Conservation (phyloP, 2,113 vertebrate genomes). For the Brachyistius frenatus region DNA sequence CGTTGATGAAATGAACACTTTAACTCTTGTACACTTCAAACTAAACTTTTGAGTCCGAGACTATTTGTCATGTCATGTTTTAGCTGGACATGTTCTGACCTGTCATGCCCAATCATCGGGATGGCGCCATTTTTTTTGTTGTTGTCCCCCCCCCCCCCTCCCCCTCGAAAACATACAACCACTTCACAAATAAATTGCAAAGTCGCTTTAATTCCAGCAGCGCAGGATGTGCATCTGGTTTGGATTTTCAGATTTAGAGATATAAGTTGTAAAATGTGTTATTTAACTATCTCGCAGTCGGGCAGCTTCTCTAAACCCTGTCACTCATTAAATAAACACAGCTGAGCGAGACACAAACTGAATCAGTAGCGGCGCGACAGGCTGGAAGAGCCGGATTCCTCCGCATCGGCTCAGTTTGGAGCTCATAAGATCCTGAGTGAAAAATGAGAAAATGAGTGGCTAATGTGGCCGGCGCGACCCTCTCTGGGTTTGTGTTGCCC, state of each 20-base stretch:
- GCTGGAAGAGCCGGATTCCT: slow-evolving; percentile 20
- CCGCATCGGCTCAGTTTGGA: slow-evolving; percentile 9
- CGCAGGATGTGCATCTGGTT: background rate
- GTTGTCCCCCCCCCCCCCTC: too few species aligned
- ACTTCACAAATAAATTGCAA: too few species aligned
- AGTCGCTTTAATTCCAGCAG: too few species aligned
- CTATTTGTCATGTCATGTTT: too few species aligned
- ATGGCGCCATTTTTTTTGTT: too few species aligned
- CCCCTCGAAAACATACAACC: too few species aligned
- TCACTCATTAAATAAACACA: background rate
- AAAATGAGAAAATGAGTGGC: slow-evolving; percentile 59
- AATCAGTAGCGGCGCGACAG: background rate
- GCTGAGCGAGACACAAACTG: background rate
- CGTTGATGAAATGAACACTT: too few species aligned
- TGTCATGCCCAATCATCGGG: too few species aligned
- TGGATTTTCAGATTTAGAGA: background rate
- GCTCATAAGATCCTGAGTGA: slow-evolving; percentile 41
- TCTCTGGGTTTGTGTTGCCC: slow-evolving; percentile 40
- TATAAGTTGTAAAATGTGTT: background rate
- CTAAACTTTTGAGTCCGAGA: too few species aligned
- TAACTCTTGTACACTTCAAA: too few species aligned
- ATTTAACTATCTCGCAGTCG: background rate
- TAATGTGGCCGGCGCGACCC: slow-evolving; percentile 29
- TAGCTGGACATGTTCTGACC: too few species aligned
- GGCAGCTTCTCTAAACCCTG: background rate